phyloP scores from a whole-genome alignment of 2,113 vertebrate species.

The Anolis carolinensis region DNA sequence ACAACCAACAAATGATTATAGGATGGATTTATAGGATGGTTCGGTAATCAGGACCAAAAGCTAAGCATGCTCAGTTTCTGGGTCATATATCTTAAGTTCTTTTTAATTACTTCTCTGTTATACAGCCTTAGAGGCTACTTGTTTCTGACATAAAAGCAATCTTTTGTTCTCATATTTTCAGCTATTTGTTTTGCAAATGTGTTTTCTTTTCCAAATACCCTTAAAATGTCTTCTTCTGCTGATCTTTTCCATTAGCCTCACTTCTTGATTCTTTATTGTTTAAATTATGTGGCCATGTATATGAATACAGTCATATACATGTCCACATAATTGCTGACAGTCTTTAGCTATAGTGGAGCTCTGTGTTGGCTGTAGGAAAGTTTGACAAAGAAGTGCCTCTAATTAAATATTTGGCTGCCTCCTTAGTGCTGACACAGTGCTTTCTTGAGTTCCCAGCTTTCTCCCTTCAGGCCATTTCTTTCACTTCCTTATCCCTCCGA shows the following conservation, averaged over 20 bases:
- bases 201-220: constrained; percentile 10
- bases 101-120: background rate
- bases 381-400: constrained; percentile 10
- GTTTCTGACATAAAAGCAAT: background rate
- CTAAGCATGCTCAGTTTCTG: background rate
- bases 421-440: background rate
- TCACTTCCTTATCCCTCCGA: constrained; percentile 7
- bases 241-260: constrained; percentile 30
- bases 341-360: background rate
- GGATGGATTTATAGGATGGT: background rate
- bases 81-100: background rate
- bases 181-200: constrained; percentile 26
- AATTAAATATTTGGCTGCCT: constrained; percentile 10
- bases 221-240: background rate
- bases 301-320: constrained; percentile 30
- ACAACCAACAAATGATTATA: rapidly evolving
- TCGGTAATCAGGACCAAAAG: background rate
- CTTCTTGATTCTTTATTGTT: constrained; percentile 34
- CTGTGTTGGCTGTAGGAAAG: constrained; percentile 14
- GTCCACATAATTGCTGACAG: constrained; percentile 20
- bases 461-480: background rate
- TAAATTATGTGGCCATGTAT: constrained; percentile 17
- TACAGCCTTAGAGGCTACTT: background rate
- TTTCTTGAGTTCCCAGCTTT: background rate
- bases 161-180: constrained; percentile 10